Evolutionary conservation across 1,140 invertebrate species (phyloP).

Genomic region (Mizuhopecten yessoensis): DNA sequence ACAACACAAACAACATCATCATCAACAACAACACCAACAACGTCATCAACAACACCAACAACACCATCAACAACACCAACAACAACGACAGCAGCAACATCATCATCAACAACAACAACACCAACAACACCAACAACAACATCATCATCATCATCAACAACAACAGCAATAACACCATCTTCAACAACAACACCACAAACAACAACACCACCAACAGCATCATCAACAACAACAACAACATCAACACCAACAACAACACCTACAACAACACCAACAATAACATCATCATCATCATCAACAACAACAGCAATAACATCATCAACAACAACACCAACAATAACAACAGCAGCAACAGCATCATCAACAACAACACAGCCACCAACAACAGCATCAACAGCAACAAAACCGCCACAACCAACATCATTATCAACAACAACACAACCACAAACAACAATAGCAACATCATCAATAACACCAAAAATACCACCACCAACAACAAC

Average conservation of each 20-base stretch:
- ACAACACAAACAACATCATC: neutral
- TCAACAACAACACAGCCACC: too few relatives aligned
- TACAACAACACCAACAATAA: neutral
- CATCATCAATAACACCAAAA: too few relatives aligned
- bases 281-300: neutral
- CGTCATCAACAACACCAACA: neutral
- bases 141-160: too few relatives aligned
- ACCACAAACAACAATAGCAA: neutral
- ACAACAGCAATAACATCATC: too few relatives aligned
- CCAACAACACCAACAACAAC: too few relatives aligned
- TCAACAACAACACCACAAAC: too few relatives aligned
- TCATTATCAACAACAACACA: neutral
- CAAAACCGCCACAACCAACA: neutral
- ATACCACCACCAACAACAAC: neutral
- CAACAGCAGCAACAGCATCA: neutral
- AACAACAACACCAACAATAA: too few relatives aligned
- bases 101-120: neutral
- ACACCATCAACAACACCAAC: neutral
- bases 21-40: neutral
- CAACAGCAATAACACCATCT: too few relatives aligned
- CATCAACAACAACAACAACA: too few relatives aligned
- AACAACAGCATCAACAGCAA: too few relatives aligned
- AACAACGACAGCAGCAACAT: neutral
- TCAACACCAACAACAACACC: too few relatives aligned
- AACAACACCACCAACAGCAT: too few relatives aligned